phyloP scores from a whole-genome alignment of 1,140 invertebrate genomes.

The Musca vetustissima region DNA sequence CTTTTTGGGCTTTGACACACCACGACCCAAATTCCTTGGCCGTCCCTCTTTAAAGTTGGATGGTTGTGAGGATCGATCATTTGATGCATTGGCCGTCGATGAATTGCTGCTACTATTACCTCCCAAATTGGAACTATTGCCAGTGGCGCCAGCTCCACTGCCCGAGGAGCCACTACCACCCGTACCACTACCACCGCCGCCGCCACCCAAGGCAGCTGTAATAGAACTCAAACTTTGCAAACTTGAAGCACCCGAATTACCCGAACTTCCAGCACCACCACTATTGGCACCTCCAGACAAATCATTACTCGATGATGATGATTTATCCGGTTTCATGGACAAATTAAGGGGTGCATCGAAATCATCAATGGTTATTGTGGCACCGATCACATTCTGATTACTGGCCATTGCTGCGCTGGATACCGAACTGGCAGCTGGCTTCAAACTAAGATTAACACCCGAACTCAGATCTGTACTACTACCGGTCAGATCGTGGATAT shows the following conservation, averaged over 20 bases:
- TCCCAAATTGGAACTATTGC: constrained; percentile 40
- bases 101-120: constrained; percentile 35
- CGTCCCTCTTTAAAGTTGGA: constrained; percentile 66
- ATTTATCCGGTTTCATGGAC: constrained; percentile 70
- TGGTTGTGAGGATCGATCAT: constrained; percentile 24
- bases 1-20: constrained; percentile 86
- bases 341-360: constrained; percentile 79
- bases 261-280: constrained; percentile 13
- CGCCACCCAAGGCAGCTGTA: constrained; percentile 49
- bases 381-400: constrained; percentile 42
- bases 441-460: constrained; percentile 51
- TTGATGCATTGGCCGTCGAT: constrained; percentile 28
- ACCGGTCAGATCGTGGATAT: constrained; percentile 45
- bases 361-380: constrained; percentile 58
- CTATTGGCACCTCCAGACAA: constrained; percentile 13
- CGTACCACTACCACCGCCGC: constrained; percentile 35
- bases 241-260: constrained; percentile 36
- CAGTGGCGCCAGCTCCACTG: constrained; percentile 26
- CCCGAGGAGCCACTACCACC: constrained; percentile 19
- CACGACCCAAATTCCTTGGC: constrained; percentile 78
- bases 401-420: constrained; percentile 11
- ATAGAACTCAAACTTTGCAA: constrained; percentile 55
- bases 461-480: constrained; percentile 33
- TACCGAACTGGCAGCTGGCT: constrained; percentile 29
- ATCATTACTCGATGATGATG: constrained; percentile 44